phyloP scores from a whole-genome alignment of 1,140 invertebrate genomes.

The Drosophila nigromelanica region DNA sequence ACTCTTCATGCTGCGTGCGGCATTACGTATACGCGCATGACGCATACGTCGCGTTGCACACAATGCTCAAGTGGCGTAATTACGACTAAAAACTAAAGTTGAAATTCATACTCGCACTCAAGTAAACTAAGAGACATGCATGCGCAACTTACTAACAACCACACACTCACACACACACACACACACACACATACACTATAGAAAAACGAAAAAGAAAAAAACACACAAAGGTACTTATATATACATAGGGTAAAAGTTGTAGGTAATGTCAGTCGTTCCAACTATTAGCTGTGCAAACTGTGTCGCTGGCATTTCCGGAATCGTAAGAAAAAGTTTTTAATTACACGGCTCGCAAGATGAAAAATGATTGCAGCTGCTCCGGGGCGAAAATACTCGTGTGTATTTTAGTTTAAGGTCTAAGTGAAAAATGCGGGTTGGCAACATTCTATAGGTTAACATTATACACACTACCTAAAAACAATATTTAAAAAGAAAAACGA shows the following conservation, averaged over 20 bases:
- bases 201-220: conserved; percentile 10
- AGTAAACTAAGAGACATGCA: conserved; percentile 71
- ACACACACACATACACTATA: conserved; percentile 4
- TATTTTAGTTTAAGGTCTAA: conserved; percentile 44
- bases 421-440: conserved; percentile 63
- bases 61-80: conserved; percentile 76
- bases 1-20: conserved; percentile 46
- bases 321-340: conserved; percentile 63
- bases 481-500: conserved; percentile 10
- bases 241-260: conserved; percentile 35
- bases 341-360: conserved; percentile 35
- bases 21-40: conserved; percentile 56
- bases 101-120: conserved; percentile 82
- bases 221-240: conserved; percentile 1
- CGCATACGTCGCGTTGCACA: conserved; percentile 79
- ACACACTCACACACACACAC: conserved; percentile 32
- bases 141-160: conserved; percentile 41
- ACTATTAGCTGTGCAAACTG: conserved; percentile 47
- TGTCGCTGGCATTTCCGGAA: conserved; percentile 50
- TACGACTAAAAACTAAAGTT: conserved; percentile 71
- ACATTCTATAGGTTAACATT: conserved; percentile 77
- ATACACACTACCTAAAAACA: conserved; percentile 59
- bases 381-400: conserved; percentile 12
- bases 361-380: conserved; percentile 19
- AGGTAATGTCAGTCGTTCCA: conserved; percentile 36